phyloP scores from a whole-genome alignment of 2,888 invertebrate genomes.

The Brachynemurus nebulosus region DNA sequence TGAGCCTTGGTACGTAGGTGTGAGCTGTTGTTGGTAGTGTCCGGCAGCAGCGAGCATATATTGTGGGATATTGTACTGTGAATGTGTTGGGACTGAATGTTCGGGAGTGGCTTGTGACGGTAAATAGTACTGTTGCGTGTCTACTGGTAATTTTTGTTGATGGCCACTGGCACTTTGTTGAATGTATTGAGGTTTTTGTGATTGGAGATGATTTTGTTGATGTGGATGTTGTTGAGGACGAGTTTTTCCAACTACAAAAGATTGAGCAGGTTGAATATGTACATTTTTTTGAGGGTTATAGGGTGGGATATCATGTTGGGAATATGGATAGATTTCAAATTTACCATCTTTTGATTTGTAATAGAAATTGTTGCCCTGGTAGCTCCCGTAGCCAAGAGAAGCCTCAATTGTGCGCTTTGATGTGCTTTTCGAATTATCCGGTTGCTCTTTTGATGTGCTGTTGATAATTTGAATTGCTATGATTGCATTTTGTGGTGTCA shows the following conservation, averaged over 20 bases:
- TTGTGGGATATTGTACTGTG: slow-evolving; percentile 4
- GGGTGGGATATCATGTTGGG: slow-evolving; percentile 47
- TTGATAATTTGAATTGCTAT: slow-evolving; percentile 48
- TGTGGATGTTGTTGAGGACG: slow-evolving; percentile 18
- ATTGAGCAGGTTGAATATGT: slow-evolving; percentile 5
- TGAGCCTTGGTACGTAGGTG: neutral
- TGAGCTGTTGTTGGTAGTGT: slow-evolving; percentile 19
- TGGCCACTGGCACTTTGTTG: neutral
- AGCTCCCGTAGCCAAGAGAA: slow-evolving; percentile 54
- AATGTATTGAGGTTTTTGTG: slow-evolving; percentile 13
- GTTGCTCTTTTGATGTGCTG: slow-evolving; percentile 31
- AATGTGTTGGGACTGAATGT: slow-evolving; percentile 10
- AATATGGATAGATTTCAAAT: slow-evolving; percentile 55
- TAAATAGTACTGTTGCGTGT: no score
- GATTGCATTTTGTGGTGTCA: slow-evolving; percentile 36
- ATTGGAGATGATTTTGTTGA: slow-evolving; percentile 21
- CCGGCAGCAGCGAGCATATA: no score
- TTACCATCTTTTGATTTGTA: slow-evolving; percentile 31
- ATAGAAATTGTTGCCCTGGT: slow-evolving; percentile 26
- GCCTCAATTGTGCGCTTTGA: slow-evolving; percentile 57
- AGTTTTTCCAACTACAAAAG: slow-evolving; percentile 14
- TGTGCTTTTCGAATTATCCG: slow-evolving; percentile 27
- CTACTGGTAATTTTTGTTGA: no score
- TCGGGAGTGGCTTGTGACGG: slow-evolving; percentile 12
- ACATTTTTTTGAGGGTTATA: slow-evolving; percentile 17